A percentile compares a stretch with the other conserved stretches of the same genome.
Evolutionary conservation across 1,140 invertebrate genomes (phyloP).

Genomic region (Dinothrombium tinctorium): DNA sequence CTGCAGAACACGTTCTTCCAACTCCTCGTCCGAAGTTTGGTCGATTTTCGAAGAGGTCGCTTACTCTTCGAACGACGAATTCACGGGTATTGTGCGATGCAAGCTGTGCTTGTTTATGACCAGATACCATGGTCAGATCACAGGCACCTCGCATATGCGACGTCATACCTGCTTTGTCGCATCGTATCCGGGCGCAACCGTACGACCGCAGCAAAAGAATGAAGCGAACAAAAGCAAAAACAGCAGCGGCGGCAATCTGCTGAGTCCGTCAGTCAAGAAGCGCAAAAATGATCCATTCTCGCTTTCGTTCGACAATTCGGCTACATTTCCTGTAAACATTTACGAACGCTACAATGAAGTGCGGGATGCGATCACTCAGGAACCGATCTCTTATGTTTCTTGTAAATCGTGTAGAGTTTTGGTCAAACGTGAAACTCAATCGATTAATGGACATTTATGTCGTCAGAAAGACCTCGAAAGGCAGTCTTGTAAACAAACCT

Average conservation of each 20-base stretch:
- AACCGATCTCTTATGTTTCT: not conserved
- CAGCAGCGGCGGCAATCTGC: not conserved
- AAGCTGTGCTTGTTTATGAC: constrained; percentile 9
- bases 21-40: constrained; percentile 9
- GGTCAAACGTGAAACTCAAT: not conserved
- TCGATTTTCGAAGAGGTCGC: constrained; percentile 8
- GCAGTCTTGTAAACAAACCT: not conserved
- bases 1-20: not conserved
- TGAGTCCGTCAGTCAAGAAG: not conserved
- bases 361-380: not conserved
- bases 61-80: constrained; percentile 4
- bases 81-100: constrained; percentile 10
- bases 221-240: not conserved
- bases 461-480: not conserved
- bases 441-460: not conserved
- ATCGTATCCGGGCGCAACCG: not conserved
- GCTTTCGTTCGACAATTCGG: not conserved
- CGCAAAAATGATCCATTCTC: not conserved
- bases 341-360: not conserved
- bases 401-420: not conserved
- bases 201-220: not conserved
- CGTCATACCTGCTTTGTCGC: constrained; percentile 7
- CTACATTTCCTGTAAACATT: not conserved
- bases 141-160: constrained; percentile 11
- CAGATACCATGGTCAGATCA: constrained; percentile 11